Base-by-base conservation (phyloP, 2,888 invertebrate genomes). In the Hypercompe scribonia region DNA sequence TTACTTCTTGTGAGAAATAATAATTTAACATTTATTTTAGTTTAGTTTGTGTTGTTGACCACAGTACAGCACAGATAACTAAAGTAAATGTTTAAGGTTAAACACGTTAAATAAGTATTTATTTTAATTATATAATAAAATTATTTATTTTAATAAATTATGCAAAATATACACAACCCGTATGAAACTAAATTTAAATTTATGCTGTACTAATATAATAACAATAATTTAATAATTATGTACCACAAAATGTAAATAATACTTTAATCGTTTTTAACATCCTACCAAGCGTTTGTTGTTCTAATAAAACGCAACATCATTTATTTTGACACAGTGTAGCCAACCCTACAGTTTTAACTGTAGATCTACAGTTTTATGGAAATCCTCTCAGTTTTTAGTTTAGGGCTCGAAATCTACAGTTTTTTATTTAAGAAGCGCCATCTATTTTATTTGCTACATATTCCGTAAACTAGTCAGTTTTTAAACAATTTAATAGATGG, bases 281-380 rank as follows among this genome's bases (percentile, higher is more conserved):
- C 15, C 15, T 1, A 31, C 5, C 18, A 31, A 61, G 18, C 31
- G 15, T 50, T 36, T 50, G 50, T 28, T 31, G 70, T 64, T 18
- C 1, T 64, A 71, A 58, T 58, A 33, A 71, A 71, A 71, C 71
- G 71, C 58, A n/a, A n/a, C 13, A 58, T 31, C 54, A 70, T 28
- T 34, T 50, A 54, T 21, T 64, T 31, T 65, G n/a, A n/a, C n/a
- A n/a, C n/a, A n/a, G n/a, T n/a, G n/a, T n/a, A n/a, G n/a, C n/a
- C n/a, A n/a, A n/a, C n/a, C n/a, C n/a, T n/a, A n/a, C n/a, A n/a
- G n/a, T n/a, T n/a, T n/a, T n/a, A n/a, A n/a, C n/a, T n/a, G n/a
- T n/a, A n/a, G n/a, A n/a, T n/a, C n/a, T n/a, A n/a, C n/a, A n/a
- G n/a, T n/a, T n/a, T n/a, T n/a, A n/a, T n/a, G n/a, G n/a, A n/a